Evolutionary conservation across 2,888 invertebrate genomes (phyloP).

Genomic region (Sphaerophoria taeniata): DNA sequence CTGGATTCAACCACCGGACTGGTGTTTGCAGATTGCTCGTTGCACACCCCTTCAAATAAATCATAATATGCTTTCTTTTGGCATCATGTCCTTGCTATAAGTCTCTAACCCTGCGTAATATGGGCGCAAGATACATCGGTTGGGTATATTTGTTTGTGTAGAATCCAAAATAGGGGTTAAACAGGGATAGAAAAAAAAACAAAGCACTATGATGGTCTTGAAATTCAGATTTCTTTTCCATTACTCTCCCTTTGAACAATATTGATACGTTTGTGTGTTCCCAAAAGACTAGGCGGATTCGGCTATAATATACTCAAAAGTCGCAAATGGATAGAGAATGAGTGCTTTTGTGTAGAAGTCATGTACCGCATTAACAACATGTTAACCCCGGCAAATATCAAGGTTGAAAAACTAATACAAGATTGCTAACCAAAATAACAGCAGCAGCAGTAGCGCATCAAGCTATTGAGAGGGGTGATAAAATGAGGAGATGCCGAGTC

Average conservation of each 20-base stretch:
- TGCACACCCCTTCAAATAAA: conserved; percentile 77
- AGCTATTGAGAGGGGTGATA: conserved; percentile 56
- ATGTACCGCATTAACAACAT: conserved; percentile 81
- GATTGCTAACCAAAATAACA: conserved; percentile 62
- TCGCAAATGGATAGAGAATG: conserved; percentile 59
- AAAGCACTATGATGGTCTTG: conserved; percentile 30
- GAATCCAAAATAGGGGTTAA: conserved; percentile 9
- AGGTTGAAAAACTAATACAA: conserved; percentile 74
- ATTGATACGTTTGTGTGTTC: conserved; percentile 79
- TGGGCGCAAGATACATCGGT: conserved; percentile 57
- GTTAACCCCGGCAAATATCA: conserved; percentile 79
- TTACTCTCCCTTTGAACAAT: conserved; percentile 70
- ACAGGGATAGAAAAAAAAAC: neutral
- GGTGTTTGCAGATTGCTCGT: conserved; percentile 69
- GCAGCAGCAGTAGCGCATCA: neutral
- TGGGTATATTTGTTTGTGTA: conserved; percentile 30
- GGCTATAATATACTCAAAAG: neutral
- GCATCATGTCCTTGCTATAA: conserved; percentile 58
- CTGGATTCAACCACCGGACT: conserved; percentile 75
- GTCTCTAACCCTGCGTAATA: conserved; percentile 82
- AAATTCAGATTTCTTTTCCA: conserved; percentile 74
- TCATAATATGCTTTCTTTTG: conserved; percentile 80
- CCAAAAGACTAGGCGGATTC: conserved; percentile 79
- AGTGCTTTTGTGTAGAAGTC: conserved; percentile 76
- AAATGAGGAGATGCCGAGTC: conserved; percentile 80